Conservation (phyloP, 2,888 invertebrate genomes). For the Crematogaster levior region DNA sequence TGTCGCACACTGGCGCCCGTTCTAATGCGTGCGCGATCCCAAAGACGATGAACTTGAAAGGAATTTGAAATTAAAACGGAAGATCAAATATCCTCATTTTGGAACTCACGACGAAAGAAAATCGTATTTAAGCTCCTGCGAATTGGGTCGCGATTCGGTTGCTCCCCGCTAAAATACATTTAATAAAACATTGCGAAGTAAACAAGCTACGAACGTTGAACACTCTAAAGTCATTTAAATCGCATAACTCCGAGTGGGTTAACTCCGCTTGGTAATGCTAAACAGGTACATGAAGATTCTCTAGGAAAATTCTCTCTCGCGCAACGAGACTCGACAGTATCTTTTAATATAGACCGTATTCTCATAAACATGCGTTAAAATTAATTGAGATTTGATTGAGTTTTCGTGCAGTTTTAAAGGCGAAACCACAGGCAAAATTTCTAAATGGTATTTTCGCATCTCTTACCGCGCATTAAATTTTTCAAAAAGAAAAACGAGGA, state of each 20-base stretch:
- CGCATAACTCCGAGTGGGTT: constrained; percentile 15
- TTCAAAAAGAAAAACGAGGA: too few species aligned
- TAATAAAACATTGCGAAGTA: constrained; percentile 27
- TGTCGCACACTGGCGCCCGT: constrained; percentile 5
- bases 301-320: neutral
- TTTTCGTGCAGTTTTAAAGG: neutral
- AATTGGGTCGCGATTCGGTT: constrained; percentile 30
- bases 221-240: constrained; percentile 35
- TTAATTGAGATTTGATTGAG: constrained; percentile 14
- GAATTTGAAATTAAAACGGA: constrained; percentile 45
- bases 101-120: neutral
- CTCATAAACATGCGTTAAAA: constrained; percentile 10
- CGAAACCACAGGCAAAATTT: neutral
- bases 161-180: neutral
- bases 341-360: neutral
- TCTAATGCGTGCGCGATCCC: neutral
- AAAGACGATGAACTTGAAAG: constrained; percentile 28
- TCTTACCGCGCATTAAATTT: neutral
- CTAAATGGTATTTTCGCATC: neutral
- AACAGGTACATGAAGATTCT: neutral
- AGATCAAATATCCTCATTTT: constrained; percentile 10
- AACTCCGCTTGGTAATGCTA: constrained; percentile 12
- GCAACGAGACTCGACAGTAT: neutral
- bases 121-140: constrained; percentile 30
- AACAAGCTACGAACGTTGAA: constrained; percentile 17